A percentile compares a stretch with the other conserved stretches of the same genome.
Conservation (phyloP, 2,797 vertebrate species). For the Lepilemur septentrionalis region DNA sequence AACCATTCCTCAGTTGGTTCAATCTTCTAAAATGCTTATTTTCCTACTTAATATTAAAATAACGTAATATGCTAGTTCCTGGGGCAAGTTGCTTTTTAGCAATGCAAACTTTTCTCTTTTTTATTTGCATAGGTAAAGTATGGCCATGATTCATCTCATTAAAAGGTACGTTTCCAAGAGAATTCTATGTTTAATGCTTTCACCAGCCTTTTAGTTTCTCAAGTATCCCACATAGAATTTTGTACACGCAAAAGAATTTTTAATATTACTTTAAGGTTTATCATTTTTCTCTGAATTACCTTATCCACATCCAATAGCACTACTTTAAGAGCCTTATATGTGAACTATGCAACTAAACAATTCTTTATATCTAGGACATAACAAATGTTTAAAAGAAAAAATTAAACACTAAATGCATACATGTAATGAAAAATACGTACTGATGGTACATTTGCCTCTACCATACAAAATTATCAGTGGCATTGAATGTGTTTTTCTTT, state of each 20-base stretch:
- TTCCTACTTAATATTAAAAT: conserved; percentile 34
- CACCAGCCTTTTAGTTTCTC: background rate
- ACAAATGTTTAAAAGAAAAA: background rate
- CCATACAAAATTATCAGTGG: background rate
- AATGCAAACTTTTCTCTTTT: background rate
- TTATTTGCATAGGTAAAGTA: background rate
- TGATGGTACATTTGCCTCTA: background rate
- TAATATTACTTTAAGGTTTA: background rate
- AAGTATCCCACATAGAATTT: background rate
- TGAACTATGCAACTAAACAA: background rate
- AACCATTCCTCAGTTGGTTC: background rate
- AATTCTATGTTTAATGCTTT: conserved; percentile 9
- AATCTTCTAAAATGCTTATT: background rate
- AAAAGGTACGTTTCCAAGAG: background rate
- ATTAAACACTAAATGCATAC: background rate
- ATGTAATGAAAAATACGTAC: background rate
- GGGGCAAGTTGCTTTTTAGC: background rate
- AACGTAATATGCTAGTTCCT: background rate
- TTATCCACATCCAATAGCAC: background rate
- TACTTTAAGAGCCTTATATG: conserved; percentile 16
- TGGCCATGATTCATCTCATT: background rate
- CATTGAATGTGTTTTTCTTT: background rate
- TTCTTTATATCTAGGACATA: background rate
- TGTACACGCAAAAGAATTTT: background rate
- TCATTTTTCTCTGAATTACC: conserved; percentile 2